Evolutionary conservation across 1,140 invertebrate genomes (phyloP).

Genomic region (Heliconius melpomene): DNA sequence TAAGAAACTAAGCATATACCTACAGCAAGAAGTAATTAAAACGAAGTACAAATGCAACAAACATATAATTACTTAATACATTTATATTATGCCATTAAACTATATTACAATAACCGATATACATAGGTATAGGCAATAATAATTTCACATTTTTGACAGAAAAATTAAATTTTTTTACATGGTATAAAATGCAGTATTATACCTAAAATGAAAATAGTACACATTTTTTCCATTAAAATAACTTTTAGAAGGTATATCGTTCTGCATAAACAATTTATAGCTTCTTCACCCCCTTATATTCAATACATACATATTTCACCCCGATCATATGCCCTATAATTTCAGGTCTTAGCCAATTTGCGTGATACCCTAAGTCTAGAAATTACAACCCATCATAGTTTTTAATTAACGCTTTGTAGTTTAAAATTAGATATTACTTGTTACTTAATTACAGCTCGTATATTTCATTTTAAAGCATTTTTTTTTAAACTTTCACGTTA

Average conservation of each 20-base stretch:
- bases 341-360: constrained; percentile 42
- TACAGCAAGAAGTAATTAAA: too few species aligned
- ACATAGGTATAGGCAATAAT: too few species aligned
- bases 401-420: constrained; percentile 29
- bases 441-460: constrained; percentile 14
- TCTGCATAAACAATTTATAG: constrained; percentile 6
- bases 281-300: constrained; percentile 27
- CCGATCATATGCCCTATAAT: constrained; percentile 45
- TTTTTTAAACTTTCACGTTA: constrained; percentile 10
- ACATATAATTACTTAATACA: too few species aligned
- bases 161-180: too few species aligned
- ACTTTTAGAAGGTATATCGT: neutral
- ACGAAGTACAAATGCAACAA: too few species aligned
- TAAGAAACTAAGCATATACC: too few species aligned
- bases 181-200: too few species aligned
- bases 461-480: constrained; percentile 4
- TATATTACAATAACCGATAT: too few species aligned
- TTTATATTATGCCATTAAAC: too few species aligned
- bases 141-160: too few species aligned
- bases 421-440: constrained; percentile 33
- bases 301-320: constrained; percentile 39
- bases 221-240: constrained; percentile 16
- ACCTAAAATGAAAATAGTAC: neutral
- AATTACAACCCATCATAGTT: constrained; percentile 37
- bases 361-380: constrained; percentile 33